phyloP scores from a whole-genome alignment of 2,888 invertebrate species.

The Phengaris arion region DNA sequence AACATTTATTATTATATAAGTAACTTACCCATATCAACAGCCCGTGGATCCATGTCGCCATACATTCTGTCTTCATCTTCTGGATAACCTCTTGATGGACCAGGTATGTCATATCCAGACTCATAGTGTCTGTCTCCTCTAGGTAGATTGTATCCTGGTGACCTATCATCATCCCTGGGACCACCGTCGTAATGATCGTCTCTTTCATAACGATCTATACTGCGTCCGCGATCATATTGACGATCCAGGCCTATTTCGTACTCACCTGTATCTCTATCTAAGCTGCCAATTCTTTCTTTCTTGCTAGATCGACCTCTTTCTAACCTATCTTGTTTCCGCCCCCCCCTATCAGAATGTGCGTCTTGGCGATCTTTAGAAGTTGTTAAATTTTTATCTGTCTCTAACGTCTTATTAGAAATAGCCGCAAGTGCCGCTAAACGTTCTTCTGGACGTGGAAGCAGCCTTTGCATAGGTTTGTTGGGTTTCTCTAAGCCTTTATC shows the following conservation, averaged over 20 bases:
- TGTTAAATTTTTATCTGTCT: slow-evolving; percentile 68
- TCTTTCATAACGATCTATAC: slow-evolving; percentile 74
- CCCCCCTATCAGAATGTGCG: slow-evolving; percentile 69
- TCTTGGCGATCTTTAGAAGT: slow-evolving; percentile 73
- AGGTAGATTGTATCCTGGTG: slow-evolving; percentile 65
- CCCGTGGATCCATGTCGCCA: slow-evolving; percentile 70
- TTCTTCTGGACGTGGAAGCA: slow-evolving; percentile 82
- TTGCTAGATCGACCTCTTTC: slow-evolving; percentile 77
- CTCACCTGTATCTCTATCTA: slow-evolving; percentile 72
- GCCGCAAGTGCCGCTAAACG: slow-evolving; percentile 80
- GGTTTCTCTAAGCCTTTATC: slow-evolving; percentile 81
- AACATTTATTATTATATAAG: not conserved
- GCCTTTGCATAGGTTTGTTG: slow-evolving; percentile 80
- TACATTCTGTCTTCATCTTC: slow-evolving; percentile 78
- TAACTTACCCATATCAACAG: slow-evolving; percentile 65
- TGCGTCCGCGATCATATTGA: slow-evolving; percentile 71
- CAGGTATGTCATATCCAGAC: slow-evolving; percentile 67
- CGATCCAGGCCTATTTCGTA: slow-evolving; percentile 70
- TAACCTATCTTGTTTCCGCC: slow-evolving; percentile 69
- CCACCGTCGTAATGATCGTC: slow-evolving; percentile 71
- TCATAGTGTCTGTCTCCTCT: slow-evolving; percentile 73
- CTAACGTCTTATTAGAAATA: slow-evolving; percentile 70
- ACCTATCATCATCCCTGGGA: slow-evolving; percentile 68
- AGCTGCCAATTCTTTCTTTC: slow-evolving; percentile 68
- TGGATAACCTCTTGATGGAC: slow-evolving; percentile 71